phyloP scores from a whole-genome alignment of 2,888 invertebrate species.

The Tanytarsus gracilentus region DNA sequence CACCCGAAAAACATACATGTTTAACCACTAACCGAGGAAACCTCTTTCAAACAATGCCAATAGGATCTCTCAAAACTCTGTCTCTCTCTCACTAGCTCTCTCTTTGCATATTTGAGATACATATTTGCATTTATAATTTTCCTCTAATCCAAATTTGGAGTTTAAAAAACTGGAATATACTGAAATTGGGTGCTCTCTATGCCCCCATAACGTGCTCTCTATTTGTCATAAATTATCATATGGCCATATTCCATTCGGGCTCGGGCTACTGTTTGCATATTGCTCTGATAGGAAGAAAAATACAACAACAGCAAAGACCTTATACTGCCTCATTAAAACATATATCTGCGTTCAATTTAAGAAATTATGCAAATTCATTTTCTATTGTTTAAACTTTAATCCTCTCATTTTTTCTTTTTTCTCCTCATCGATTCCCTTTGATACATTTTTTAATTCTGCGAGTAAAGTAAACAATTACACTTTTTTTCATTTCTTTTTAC shows the following conservation, averaged over 20 bases:
- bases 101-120: not conserved
- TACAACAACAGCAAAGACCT: not conserved
- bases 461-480: too few relatives aligned
- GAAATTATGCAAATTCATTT: slow-evolving; percentile 29
- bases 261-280: slow-evolving; percentile 17
- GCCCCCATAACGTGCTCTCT: not conserved
- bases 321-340: slow-evolving; percentile 28
- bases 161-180: not conserved
- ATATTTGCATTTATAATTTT: slow-evolving; percentile 28
- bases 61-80: too few relatives aligned
- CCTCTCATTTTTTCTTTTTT: not conserved
- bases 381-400: slow-evolving; percentile 24
- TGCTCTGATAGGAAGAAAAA: too few relatives aligned
- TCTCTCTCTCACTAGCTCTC: not conserved
- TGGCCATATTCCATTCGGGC: not conserved
- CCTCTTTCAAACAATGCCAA: too few relatives aligned
- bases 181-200: not conserved
- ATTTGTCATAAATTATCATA: slow-evolving; percentile 28
- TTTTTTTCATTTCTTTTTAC: too few relatives aligned
- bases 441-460: too few relatives aligned
- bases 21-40: too few relatives aligned
- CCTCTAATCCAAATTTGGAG: slow-evolving; percentile 20
- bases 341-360: slow-evolving; percentile 28
- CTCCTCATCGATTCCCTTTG: not conserved
- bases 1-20: too few relatives aligned